Evolutionary conservation across 2,113 vertebrate genomes (phyloP).

Genomic region (Limanda limanda): DNA sequence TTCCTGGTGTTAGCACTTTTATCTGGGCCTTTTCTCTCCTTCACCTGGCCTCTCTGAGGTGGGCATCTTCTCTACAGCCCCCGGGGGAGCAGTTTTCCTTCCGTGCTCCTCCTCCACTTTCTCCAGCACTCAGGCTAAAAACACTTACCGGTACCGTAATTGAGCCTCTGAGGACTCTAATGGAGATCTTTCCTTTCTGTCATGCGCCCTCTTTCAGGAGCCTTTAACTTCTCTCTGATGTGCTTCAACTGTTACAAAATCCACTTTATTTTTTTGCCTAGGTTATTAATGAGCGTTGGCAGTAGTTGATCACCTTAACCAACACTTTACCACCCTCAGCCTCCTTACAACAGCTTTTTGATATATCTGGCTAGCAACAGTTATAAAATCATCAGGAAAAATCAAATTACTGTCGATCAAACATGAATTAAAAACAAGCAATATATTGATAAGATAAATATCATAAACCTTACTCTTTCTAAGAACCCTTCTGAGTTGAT

Average conservation of each 20-base stretch:
- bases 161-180: constrained; percentile 65
- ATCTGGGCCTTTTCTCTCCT: constrained; percentile 18
- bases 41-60: constrained; percentile 40
- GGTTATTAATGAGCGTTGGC: not conserved
- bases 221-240: constrained; percentile 44
- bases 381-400: not conserved
- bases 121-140: constrained; percentile 38
- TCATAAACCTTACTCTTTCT: not conserved
- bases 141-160: constrained; percentile 65
- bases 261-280: constrained; percentile 5
- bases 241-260: constrained; percentile 8
- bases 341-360: not conserved
- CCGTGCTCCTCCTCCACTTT: constrained; percentile 36
- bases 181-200: constrained; percentile 39
- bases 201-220: constrained; percentile 31
- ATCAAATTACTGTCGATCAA: not conserved
- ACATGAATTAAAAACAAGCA: not conserved
- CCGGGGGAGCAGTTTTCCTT: constrained; percentile 48
- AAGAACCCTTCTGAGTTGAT: not conserved
- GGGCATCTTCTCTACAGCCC: constrained; percentile 50
- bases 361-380: not conserved
- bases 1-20: constrained; percentile 26
- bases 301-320: not conserved
- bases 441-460: not conserved
- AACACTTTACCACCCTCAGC: not conserved